Percentiles rank a stretch among this genome's conserved stretches.
These are phyloP conservation scores for Drosophila chauvacae DNA, from an alignment of 1,140 invertebrate species.

Conservation along the genomic window DNA sequence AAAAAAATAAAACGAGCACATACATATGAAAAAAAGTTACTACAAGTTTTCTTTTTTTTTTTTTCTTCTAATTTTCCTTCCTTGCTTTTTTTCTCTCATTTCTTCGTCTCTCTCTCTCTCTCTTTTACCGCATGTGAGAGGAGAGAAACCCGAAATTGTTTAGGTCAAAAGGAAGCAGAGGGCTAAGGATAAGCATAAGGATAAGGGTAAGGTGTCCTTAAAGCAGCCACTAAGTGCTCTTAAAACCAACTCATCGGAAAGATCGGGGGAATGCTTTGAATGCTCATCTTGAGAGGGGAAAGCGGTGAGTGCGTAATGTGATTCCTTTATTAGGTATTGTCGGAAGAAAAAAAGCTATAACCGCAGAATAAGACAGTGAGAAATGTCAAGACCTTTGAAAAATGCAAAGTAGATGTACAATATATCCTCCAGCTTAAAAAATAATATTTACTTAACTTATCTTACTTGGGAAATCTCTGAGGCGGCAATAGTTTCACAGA, in stretches of 20 bases:
- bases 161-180: conserved; percentile 14
- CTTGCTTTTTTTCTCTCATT: conserved; percentile 28
- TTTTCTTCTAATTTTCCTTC: conserved; percentile 57
- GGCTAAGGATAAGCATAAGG: conserved; percentile 9
- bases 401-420: background rate
- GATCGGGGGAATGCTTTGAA: conserved; percentile 30
- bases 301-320: conserved; percentile 3
- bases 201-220: conserved; percentile 32
- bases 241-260: conserved; percentile 38
- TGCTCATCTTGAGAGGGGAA: background rate
- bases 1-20: conserved; percentile 18
- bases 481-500: background rate
- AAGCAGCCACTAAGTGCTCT: conserved; percentile 43
- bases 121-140: conserved; percentile 5
- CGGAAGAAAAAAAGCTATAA: background rate
- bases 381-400: background rate
- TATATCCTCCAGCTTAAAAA: background rate
- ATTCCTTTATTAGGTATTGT: conserved; percentile 8
- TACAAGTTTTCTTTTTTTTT: conserved; percentile 57
- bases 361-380: background rate
- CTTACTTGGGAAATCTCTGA: background rate
- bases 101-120: conserved; percentile 1
- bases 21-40: conserved; percentile 56
- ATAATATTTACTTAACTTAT: background rate
- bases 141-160: conserved; percentile 28